phyloP scores from a whole-genome alignment of 2,888 invertebrate genomes.

The Troglohyphantes excavatus region DNA sequence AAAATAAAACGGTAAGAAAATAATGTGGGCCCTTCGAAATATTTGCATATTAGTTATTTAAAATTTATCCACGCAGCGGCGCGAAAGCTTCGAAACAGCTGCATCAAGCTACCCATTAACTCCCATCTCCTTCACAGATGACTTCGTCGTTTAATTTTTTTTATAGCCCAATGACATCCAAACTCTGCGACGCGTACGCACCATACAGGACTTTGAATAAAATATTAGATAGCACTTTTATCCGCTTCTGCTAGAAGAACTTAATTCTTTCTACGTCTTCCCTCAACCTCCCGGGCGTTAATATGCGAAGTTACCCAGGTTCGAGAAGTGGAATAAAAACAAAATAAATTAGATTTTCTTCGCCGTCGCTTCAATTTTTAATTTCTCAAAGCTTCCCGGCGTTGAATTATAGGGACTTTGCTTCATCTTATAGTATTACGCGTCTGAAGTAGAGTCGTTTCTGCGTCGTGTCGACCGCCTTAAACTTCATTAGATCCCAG shows the following conservation, averaged over 20 bases:
- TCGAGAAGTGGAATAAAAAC: constrained; percentile 36
- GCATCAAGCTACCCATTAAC: not conserved
- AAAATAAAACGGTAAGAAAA: no score
- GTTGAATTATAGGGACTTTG: constrained; percentile 14
- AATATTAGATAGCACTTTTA: constrained; percentile 13
- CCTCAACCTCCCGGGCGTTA: constrained; percentile 30
- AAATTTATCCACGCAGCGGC: not conserved
- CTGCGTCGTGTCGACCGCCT: constrained; percentile 22
- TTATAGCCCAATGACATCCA: not conserved
- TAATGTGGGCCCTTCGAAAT: no score
- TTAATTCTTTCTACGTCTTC: constrained; percentile 42
- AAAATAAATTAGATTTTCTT: constrained; percentile 42
- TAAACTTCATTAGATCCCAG: constrained; percentile 36
- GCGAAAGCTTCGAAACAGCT: not conserved
- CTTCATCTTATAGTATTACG: not conserved
- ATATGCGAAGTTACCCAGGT: constrained; percentile 28
- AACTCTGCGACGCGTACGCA: not conserved
- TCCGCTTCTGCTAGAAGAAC: not conserved
- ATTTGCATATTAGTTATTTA: not conserved
- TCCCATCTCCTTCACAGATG: not conserved
- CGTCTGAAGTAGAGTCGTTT: constrained; percentile 28
- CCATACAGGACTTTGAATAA: not conserved
- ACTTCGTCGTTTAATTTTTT: constrained; percentile 23
- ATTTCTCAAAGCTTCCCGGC: not conserved
- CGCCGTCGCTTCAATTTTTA: constrained; percentile 23